Base-by-base conservation (phyloP, 2,113 vertebrate species). In the Trichechus manatus region DNA sequence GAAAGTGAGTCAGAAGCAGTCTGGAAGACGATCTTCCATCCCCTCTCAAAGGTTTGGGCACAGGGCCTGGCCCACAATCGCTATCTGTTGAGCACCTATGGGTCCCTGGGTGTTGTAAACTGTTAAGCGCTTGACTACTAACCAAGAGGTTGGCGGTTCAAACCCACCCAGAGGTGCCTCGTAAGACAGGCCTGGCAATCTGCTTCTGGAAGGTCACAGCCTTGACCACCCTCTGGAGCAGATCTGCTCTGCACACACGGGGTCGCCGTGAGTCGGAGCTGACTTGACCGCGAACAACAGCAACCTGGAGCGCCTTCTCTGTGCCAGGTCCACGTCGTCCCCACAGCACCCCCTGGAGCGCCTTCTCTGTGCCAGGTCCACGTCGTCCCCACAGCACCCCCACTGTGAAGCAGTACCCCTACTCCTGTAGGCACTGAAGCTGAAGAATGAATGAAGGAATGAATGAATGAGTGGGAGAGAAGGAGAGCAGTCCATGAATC, bases 401-500 rank as follows among this genome's bases (percentile, higher is more conserved):
- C 59, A 8, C 78, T 63, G 14, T 22, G 53, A 56, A 56, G 53
- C 53, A 15, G 53, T 11, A 7, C 27, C 33, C 83, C 81, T 47
- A 1, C 9, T n/a, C 13, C 64, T 68, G 68, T 14, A 15, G 29
- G 29, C 14, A 36, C 53, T 72, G n/a, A 22, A 36, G n/a, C 14
- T n/a, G 33, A 20, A 15, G 20, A 50, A 59, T n/a, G 50, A n/a
- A 36, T 25, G 23, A 17, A 63, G 31, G 85, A 39, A 10, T 25
- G 53, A 25, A 29, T 59, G 70, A 17, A 17, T 15, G 25, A 14
- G 31, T 36, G 63, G 6, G 9, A 63, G 8, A 23, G 22, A 4
- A 19, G 1, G 36, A n/a, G 14, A 44, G 29, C 15, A 4, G 15
- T 23, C 29, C 13, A 0, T 2, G 56, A 42, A 0, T 9, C 47